Percentiles rank a stretch among this genome's conserved stretches.
Evolutionary conservation across 2,888 invertebrate genomes (phyloP).

Genomic region (Cybosia mesomella): DNA sequence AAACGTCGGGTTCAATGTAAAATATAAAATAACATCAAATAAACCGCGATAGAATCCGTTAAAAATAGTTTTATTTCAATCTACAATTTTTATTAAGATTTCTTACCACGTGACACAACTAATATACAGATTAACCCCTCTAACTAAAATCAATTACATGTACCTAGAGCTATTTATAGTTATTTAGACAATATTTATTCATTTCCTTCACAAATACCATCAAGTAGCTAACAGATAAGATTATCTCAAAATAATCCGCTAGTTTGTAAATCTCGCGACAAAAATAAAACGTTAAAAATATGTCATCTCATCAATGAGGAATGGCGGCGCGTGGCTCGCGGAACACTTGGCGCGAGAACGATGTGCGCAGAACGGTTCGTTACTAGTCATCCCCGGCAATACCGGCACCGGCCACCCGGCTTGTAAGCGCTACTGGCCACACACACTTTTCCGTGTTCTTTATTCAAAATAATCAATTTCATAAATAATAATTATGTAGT

Average conservation of each 20-base stretch:
- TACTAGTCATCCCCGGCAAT: slow-evolving; percentile 2
- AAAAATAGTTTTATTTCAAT: too few relatives aligned
- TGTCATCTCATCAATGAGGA: slow-evolving; percentile 37
- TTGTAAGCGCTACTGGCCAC: slow-evolving; percentile 23
- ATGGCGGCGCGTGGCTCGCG: slow-evolving; percentile 34
- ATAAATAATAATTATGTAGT: not conserved
- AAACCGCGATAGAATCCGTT: too few relatives aligned
- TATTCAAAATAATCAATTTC: not conserved
- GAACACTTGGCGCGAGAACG: slow-evolving; percentile 42
- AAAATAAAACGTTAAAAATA: slow-evolving; percentile 37
- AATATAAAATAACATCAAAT: too few relatives aligned
- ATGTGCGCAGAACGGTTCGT: slow-evolving; percentile 41
- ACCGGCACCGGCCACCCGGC: slow-evolving; percentile 19
- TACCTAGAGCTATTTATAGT: too few relatives aligned
- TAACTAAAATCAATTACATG: not conserved
- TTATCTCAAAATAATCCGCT: slow-evolving; percentile 16
- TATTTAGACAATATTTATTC: not conserved
- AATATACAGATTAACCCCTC: not conserved
- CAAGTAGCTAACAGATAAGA: slow-evolving; percentile 11
- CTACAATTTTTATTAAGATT: not conserved
- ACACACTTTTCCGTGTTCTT: slow-evolving; percentile 1
- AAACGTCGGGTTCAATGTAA: too few relatives aligned
- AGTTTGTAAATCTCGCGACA: slow-evolving; percentile 25
- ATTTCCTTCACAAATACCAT: not conserved
- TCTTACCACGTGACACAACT: not conserved